Evolutionary conservation across 2,888 invertebrate species (phyloP).

Genomic region (Athalia rosae): DNA sequence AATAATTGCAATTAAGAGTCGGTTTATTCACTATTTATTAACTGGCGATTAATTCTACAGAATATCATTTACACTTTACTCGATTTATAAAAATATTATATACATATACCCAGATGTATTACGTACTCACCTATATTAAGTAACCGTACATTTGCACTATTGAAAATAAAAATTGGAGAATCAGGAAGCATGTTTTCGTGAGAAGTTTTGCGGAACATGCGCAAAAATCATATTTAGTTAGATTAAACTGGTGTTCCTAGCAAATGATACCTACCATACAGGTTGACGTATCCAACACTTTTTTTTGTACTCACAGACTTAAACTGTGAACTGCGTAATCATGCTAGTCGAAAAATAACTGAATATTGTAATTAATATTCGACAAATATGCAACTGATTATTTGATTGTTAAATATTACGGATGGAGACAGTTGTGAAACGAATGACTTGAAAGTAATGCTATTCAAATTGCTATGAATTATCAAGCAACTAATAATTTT

Average conservation of each 20-base stretch:
- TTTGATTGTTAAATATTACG: constrained; percentile 27
- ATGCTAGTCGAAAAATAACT: constrained; percentile 26
- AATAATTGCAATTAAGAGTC: constrained; percentile 6
- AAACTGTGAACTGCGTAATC: constrained; percentile 25
- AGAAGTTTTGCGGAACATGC: constrained; percentile 2
- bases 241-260: constrained; percentile 29
- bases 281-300: constrained; percentile 6
- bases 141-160: constrained; percentile 19
- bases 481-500: constrained; percentile 28
- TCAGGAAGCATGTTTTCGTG: neutral
- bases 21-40: constrained; percentile 22
- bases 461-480: constrained; percentile 27
- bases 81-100: constrained; percentile 28
- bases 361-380: constrained; percentile 21
- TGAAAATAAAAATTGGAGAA: neutral
- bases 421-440: constrained; percentile 32
- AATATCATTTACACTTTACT: constrained; percentile 26
- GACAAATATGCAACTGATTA: constrained; percentile 18
- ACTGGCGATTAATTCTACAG: neutral
- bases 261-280: constrained; percentile 4
- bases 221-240: constrained; percentile 6
- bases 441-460: constrained; percentile 32
- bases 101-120: constrained; percentile 8
- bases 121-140: neutral
- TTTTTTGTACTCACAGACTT: neutral